Conservation (phyloP, 2,113 vertebrate genomes). For the Prochilodus magdalenae region DNA sequence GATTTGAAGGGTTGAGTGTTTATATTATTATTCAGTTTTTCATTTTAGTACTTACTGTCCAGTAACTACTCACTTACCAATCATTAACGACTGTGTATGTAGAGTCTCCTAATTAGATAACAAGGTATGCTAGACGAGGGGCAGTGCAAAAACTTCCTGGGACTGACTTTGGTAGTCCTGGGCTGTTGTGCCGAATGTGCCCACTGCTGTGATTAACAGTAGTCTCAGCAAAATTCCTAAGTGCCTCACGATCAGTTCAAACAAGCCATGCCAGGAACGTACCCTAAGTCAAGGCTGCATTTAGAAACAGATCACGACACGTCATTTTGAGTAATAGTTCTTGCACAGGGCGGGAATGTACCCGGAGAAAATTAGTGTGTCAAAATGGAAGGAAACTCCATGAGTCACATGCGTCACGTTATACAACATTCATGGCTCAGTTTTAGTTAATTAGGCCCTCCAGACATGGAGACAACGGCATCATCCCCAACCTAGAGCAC, state of each 20-base stretch:
- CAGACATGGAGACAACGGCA: background rate
- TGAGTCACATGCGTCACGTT: background rate
- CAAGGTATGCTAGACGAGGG: no score
- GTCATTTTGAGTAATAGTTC: background rate
- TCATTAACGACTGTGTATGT: no score
- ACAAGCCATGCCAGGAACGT: background rate
- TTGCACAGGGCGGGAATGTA: background rate
- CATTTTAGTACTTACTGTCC: no score
- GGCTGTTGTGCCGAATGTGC: background rate
- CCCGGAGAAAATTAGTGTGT: background rate
- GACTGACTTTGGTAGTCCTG: background rate
- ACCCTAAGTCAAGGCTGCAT: background rate
- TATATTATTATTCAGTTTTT: no score
- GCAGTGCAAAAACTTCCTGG: no score
- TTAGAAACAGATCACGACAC: constrained; percentile 10
- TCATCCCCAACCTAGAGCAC: background rate
- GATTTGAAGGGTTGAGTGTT: no score
- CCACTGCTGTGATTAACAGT: background rate
- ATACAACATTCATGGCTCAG: background rate
- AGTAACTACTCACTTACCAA: no score
- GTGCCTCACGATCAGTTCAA: background rate
- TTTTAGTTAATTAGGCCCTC: background rate
- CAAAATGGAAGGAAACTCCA: background rate
- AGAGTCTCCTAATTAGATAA: no score
- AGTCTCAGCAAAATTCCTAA: background rate